These are phyloP conservation scores for Melieria picta DNA, from an alignment of 2,888 invertebrate species.

Conservation along the genomic window DNA sequence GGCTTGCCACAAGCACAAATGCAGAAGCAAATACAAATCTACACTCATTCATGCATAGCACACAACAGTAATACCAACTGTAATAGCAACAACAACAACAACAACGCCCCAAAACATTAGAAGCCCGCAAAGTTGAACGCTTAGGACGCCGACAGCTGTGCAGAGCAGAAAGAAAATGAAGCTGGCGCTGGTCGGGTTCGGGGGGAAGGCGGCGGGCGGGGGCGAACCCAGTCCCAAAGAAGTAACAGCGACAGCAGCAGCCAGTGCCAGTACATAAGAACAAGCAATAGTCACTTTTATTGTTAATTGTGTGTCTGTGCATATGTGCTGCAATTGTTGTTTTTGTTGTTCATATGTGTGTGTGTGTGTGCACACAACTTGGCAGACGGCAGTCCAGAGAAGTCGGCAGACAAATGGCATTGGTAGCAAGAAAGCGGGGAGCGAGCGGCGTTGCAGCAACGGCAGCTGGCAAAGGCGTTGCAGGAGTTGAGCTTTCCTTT, in stretches of 20 bases:
- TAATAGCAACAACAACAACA: too few species aligned
- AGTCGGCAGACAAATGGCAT: not conserved
- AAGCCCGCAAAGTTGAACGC: too few species aligned
- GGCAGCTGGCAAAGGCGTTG: not conserved
- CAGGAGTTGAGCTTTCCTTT: constrained; percentile 6
- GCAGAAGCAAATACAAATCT: too few species aligned
- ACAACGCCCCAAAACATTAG: too few species aligned
- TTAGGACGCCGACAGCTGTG: too few species aligned
- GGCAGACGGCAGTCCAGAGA: not conserved
- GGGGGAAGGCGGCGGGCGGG: not conserved
- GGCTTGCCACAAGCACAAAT: constrained; percentile 22
- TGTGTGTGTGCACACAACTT: not conserved
- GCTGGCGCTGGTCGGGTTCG: not conserved
- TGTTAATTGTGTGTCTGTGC: not conserved
- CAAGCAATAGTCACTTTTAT: not conserved
- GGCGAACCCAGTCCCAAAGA: not conserved
- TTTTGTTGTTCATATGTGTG: not conserved
- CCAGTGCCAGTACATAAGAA: not conserved
- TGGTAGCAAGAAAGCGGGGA: not conserved
- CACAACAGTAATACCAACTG: not conserved
- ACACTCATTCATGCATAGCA: not conserved
- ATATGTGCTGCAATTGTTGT: too few species aligned
- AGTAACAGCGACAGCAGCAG: not conserved
- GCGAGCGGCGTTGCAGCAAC: too few species aligned
- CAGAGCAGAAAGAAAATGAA: not conserved